phyloP scores from a whole-genome alignment of 1,140 invertebrate species.

The Drosophila jambulina region DNA sequence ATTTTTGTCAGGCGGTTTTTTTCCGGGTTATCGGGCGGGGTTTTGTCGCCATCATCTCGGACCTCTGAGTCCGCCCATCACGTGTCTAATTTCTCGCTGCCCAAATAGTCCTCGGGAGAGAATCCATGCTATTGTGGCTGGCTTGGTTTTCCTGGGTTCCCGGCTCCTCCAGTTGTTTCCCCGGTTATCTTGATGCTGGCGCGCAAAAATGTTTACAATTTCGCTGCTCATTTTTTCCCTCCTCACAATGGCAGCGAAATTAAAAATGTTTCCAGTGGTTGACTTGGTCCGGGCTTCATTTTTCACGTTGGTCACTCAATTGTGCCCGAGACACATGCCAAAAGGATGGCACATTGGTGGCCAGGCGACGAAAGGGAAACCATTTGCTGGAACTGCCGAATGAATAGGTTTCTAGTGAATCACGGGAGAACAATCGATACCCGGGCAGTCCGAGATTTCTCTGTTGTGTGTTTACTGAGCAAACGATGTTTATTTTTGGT shows the following conservation, averaged over 20 bases:
- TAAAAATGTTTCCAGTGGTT: slow-evolving; percentile 69
- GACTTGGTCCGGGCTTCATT: slow-evolving; percentile 64
- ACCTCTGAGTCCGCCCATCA: slow-evolving; percentile 53
- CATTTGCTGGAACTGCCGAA: slow-evolving; percentile 17
- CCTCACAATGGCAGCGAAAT: slow-evolving; percentile 70
- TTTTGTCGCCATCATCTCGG: slow-evolving; percentile 73
- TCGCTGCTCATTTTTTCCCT: slow-evolving; percentile 59
- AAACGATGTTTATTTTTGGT: not conserved
- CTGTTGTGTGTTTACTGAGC: slow-evolving; percentile 4
- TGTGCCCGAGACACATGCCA: slow-evolving; percentile 76
- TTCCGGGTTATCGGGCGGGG: slow-evolving; percentile 58
- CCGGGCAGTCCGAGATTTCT: not conserved
- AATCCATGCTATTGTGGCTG: slow-evolving; percentile 57
- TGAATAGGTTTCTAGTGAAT: slow-evolving; percentile 22
- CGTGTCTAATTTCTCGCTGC: slow-evolving; percentile 81
- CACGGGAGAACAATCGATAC: slow-evolving; percentile 3
- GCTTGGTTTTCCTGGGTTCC: slow-evolving; percentile 25
- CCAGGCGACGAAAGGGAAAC: slow-evolving; percentile 19
- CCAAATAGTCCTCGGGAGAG: slow-evolving; percentile 69
- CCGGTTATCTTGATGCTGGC: slow-evolving; percentile 76
- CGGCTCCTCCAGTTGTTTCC: slow-evolving; percentile 25
- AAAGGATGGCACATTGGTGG: slow-evolving; percentile 56
- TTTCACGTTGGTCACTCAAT: slow-evolving; percentile 82
- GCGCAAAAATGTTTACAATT: slow-evolving; percentile 83
- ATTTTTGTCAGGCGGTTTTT: slow-evolving; percentile 22